Base-by-base conservation (phyloP, 92 coral and sea anemone species). In the Scolanthus callimorphus region DNA sequence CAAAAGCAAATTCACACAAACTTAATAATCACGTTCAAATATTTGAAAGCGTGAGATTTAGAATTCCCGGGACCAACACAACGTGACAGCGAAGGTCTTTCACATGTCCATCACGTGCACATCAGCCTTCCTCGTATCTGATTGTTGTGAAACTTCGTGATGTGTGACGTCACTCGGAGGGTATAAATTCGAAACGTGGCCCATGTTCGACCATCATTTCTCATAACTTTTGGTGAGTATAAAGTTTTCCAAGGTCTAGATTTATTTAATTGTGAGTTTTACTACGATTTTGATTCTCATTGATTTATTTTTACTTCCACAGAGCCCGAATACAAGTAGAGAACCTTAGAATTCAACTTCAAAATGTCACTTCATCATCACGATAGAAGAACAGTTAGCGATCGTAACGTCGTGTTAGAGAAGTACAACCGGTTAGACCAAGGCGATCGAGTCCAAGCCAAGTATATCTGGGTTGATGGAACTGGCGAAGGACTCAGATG, bases 391-490 rank as follows among this genome's bases (percentile, higher is more conserved):
- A 53, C 85, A 9, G 70, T 64, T 4, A 25, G 60, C 19, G 90
- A 87, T 34, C 77, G 74, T 64, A 73, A 53, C 28, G 46, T 78
- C 0, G 67, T 77, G 26, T 52, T 87, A 19, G 72, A 72, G 49
- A 82, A 76, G 62, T 91, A 87, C 50, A 26, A 70, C 51, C 74
- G 77, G 0, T 73, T 91, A 8, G 97, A 91, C 69, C 88, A 88
- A 68, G 83, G 90, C 2, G 80, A 49, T 8, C 28, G 78, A 24
- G 80, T 91, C 12, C 97, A 87, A 58, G 97, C 90, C 9, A 82
- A 83, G 83, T 91, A 91, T 69, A 75, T 91, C 22, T 91, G 97
- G 97, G 55, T 91, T 2, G 97, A 91, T 43, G 97, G 97, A 20
- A 67, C 84, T 17, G 97, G 97, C 20, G 97, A 91, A 70, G 75